Evolutionary conservation across 2,888 invertebrate species (phyloP).

Genomic region (Alviniconcha strummeri): DNA sequence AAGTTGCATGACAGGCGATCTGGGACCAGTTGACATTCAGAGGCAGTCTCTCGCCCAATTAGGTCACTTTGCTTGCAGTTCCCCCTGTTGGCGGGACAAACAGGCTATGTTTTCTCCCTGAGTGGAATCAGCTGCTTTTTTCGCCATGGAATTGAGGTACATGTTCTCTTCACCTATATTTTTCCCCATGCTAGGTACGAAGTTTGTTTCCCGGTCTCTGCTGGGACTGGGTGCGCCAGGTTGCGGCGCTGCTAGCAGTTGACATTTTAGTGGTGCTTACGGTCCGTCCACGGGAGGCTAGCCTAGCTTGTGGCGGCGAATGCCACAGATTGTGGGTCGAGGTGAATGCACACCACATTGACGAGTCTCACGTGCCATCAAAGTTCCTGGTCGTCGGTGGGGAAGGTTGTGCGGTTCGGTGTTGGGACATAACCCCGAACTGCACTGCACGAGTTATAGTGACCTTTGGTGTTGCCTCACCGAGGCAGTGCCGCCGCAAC

Average conservation of each 20-base stretch:
- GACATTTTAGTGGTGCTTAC: neutral
- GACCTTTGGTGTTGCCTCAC: neutral
- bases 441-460: neutral
- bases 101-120: neutral
- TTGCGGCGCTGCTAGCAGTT: neutral
- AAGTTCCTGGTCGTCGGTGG: neutral
- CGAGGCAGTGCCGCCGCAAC: no score
- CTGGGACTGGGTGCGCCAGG: neutral
- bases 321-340: no score
- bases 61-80: neutral
- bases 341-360: no score
- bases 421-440: neutral
- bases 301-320: neutral
- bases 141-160: neutral
- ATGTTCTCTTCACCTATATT: no score
- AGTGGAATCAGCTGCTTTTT: neutral
- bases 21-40: conserved; percentile 7
- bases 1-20: neutral
- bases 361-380: neutral
- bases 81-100: neutral
- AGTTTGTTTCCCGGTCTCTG: neutral
- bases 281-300: neutral
- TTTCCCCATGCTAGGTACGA: neutral
- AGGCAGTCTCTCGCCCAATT: neutral
- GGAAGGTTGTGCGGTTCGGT: neutral